Conservation (phyloP, 1,140 invertebrate species). For the Lutraria rhynchaena region DNA sequence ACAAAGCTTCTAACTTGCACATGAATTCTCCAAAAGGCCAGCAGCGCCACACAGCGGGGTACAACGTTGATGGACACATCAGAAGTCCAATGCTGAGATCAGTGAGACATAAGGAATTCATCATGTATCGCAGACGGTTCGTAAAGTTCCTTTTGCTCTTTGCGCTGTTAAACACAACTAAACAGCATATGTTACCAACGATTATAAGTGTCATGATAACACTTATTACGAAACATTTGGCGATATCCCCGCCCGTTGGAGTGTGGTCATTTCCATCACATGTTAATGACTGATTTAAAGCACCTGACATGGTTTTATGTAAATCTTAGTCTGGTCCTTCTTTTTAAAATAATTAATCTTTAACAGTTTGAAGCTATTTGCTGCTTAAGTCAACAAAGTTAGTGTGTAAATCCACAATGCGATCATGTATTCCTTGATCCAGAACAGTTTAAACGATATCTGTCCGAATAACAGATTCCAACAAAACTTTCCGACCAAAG, state of each 20-base stretch:
- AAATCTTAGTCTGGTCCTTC: too few species aligned
- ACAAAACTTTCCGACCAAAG: too few species aligned
- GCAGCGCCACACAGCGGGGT: conserved; percentile 58
- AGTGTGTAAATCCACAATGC: too few species aligned
- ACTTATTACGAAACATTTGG: conserved; percentile 45
- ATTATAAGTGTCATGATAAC: conserved; percentile 55
- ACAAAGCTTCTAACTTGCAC: conserved; percentile 94
- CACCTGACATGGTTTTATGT: conserved; percentile 38
- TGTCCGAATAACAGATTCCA: too few species aligned
- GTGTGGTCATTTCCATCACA: conserved; percentile 40
- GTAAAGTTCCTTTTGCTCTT: conserved; percentile 40
- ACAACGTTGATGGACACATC: conserved; percentile 58
- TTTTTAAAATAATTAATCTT: too few species aligned
- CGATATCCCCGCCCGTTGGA: conserved; percentile 25
- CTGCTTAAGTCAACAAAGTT: too few species aligned
- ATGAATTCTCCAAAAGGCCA: conserved; percentile 94
- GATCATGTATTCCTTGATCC: too few species aligned
- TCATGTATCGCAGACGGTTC: conserved; percentile 57
- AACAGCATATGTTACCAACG: conserved; percentile 57
- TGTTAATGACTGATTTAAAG: conserved; percentile 37
- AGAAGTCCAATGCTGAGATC: conserved; percentile 60
- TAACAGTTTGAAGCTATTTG: too few species aligned
- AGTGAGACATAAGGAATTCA: conserved; percentile 63
- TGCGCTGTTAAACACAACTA: conserved; percentile 53
- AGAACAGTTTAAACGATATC: too few species aligned